Percentiles rank a stretch among this genome's conserved stretches.
Evolutionary conservation across 2,888 invertebrate species (phyloP).

Genomic region (Scaptomyza reducta): DNA sequence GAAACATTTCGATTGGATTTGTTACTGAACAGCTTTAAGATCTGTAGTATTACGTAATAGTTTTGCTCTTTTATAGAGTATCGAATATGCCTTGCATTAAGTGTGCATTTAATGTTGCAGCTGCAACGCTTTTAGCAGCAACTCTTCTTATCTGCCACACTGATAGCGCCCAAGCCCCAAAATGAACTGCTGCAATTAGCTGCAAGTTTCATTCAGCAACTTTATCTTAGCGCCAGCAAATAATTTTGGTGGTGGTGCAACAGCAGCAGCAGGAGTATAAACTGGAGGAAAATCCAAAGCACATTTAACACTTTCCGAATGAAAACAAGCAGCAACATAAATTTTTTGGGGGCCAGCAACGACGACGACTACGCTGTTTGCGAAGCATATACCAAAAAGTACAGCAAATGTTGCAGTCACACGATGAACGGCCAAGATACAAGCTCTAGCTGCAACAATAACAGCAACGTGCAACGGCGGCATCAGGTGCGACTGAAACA

Average conservation of each 20-base stretch:
- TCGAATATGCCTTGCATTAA: slow-evolving; percentile 10
- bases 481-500: slow-evolving; percentile 67
- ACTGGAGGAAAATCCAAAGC: slow-evolving; percentile 57
- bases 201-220: slow-evolving; percentile 53
- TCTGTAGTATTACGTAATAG: slow-evolving; percentile 3
- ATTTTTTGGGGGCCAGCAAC: slow-evolving; percentile 45
- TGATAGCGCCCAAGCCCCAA: slow-evolving; percentile 26
- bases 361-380: slow-evolving; percentile 24
- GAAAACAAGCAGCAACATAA: slow-evolving; percentile 72
- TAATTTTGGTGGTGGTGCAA: slow-evolving; percentile 31
- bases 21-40: neutral
- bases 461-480: slow-evolving; percentile 11
- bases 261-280: slow-evolving; percentile 19
- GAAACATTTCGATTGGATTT: neutral
- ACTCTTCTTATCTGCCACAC: slow-evolving; percentile 28
- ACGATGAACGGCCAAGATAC: slow-evolving; percentile 38
- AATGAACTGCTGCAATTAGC: slow-evolving; percentile 68
- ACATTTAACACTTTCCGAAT: slow-evolving; percentile 75
- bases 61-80: neutral
- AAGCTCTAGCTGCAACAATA: slow-evolving; percentile 5
- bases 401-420: slow-evolving; percentile 50
- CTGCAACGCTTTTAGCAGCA: slow-evolving; percentile 15
- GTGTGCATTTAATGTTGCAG: slow-evolving; percentile 23
- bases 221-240: slow-evolving; percentile 57
- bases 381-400: slow-evolving; percentile 8